These are phyloP conservation scores for Drosophila stalkeri DNA, from an alignment of 2,888 invertebrate species.

Conservation along the genomic window DNA sequence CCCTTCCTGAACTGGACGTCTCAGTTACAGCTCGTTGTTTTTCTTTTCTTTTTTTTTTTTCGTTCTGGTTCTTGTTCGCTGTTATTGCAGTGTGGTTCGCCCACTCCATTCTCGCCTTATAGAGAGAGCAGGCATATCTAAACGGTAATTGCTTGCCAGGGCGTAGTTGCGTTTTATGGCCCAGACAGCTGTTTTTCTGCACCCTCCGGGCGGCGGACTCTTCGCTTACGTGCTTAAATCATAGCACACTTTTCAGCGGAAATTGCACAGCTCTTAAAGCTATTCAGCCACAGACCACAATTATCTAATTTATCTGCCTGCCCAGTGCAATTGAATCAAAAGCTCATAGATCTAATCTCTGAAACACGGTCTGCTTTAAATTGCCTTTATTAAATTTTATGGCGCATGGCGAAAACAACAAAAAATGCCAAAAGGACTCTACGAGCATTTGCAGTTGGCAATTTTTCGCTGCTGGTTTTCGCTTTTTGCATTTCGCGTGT, in stretches of 20 bases:
- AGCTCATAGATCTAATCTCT: slow-evolving; percentile 54
- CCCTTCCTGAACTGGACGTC: slow-evolving; percentile 58
- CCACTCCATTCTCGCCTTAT: slow-evolving; percentile 9
- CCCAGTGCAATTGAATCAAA: slow-evolving; percentile 51
- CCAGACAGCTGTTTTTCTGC: slow-evolving; percentile 70
- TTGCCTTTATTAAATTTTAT: slow-evolving; percentile 61
- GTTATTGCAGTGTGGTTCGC: slow-evolving; percentile 25
- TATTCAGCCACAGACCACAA: slow-evolving; percentile 33
- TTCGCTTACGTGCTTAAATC: slow-evolving; percentile 44
- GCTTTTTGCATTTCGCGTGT: slow-evolving; percentile 16
- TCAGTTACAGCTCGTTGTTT: slow-evolving; percentile 53
- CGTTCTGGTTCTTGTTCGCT: slow-evolving; percentile 27
- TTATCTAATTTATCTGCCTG: slow-evolving; percentile 48
- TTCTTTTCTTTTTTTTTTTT: slow-evolving; percentile 4
- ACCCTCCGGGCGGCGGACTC: neutral
- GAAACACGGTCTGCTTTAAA: slow-evolving; percentile 36
- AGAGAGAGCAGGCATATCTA: slow-evolving; percentile 51
- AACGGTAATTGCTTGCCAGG: slow-evolving; percentile 74
- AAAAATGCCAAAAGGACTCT: neutral
- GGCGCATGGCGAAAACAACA: neutral
- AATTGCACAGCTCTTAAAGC: slow-evolving; percentile 29
- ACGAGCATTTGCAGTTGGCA: slow-evolving; percentile 2
- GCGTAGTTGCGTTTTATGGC: slow-evolving; percentile 71
- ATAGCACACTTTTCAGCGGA: slow-evolving; percentile 55
- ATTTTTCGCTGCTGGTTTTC: neutral